Base-by-base conservation (phyloP, 2,797 vertebrate genomes). In the Masticophis lateralis region DNA sequence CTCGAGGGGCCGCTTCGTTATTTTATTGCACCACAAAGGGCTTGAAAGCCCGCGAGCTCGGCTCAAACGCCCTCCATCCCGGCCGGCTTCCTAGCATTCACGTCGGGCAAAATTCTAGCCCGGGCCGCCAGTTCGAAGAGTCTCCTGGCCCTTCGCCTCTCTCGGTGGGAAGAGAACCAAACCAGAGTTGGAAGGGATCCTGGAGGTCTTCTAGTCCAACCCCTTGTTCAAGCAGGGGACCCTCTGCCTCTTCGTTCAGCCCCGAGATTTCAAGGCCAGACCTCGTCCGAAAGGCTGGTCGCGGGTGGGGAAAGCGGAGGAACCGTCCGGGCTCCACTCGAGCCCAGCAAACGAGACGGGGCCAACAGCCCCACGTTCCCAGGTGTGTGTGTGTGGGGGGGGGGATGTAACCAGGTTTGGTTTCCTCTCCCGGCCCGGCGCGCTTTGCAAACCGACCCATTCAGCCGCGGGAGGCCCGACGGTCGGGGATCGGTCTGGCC, bases 401-500 rank as follows among this genome's bases (percentile, higher is more conserved):
- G n/a, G n/a, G n/a, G n/a, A n/a, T 51, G 6, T n/a, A 32, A 18
- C 2, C 32, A 22, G 74, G 20, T 43, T 43, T 20, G 20, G 20
- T 43, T 37, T 20, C 18, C 9, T 83, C 74, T 5, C 18, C 32
- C 69, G 8, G 32, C 32, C 69, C 7, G 16, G 32, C n/a, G 66
- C 14, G n/a, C n/a, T 32, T 69, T 32, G n/a, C 2, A 69, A 69
- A 8, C 13, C 66, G 5, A 32, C n/a, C 66, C n/a, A 32, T 7
- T 22, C 8, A 4, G 32, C 32, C 16, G 18, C 32, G 18, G 69
- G 18, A 79, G 37, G 18, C 74, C 18, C 20, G 37, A 22, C 74
- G 1, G 18, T 37, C 18, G 7, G 3, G 66, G 14, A 0, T 16
- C 5, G n/a, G 7, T 3, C 2, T 6, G 18, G 32, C 18, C 18